Base-by-base conservation (phyloP, 2,797 vertebrate species). In the Pangasius mekongensis region DNA sequence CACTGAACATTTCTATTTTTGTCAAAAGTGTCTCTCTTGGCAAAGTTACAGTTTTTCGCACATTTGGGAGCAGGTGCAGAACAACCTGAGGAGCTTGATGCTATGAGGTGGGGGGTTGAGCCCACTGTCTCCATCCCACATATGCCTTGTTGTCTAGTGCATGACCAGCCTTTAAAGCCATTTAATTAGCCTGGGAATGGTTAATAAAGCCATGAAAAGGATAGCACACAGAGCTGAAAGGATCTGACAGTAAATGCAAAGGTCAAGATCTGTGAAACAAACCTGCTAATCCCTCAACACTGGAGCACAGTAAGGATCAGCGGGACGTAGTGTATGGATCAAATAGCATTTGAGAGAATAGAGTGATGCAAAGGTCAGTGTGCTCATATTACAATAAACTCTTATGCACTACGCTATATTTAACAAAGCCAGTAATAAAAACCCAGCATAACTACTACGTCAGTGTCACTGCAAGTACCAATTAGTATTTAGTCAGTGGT, bases 281-380 rank as follows among this genome's bases (percentile, higher is more conserved):
- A 39, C 20, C 20, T 13, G 69, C 36, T 74, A 66, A 88, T 67
- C 81, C 58, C 58, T 78, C 52, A 66, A 36, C 24, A 52, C 6
- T 39, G 73, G n/a, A 33, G 66, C 10, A 86, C 9, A 14, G 30
- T 62, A 33, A 52, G 16, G 5, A 43, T 5, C 10, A n/a, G 54
- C 52, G 1, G 27, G 22, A 27, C 20, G 18, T 52, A 54, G 16
- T 36, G 43, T 39, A 52, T 83, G 36, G 27, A 82, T 60, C 56
- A 60, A 77, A 64, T 77, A 16, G 52, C 39, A 39, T 56, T 78
- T 60, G 47, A 85, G 60, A 36, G n/a, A 83, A 43, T 43, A 60
- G 54, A 30, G 67, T 58, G 33, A 60, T 39, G 33, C 13, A 0
- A 22, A 56, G 3, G 16, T 81, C 78, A 39, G 20, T 27, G 33